Base-by-base conservation (phyloP, 2,113 vertebrate genomes). In the Pelvicachromis taeniatus region DNA sequence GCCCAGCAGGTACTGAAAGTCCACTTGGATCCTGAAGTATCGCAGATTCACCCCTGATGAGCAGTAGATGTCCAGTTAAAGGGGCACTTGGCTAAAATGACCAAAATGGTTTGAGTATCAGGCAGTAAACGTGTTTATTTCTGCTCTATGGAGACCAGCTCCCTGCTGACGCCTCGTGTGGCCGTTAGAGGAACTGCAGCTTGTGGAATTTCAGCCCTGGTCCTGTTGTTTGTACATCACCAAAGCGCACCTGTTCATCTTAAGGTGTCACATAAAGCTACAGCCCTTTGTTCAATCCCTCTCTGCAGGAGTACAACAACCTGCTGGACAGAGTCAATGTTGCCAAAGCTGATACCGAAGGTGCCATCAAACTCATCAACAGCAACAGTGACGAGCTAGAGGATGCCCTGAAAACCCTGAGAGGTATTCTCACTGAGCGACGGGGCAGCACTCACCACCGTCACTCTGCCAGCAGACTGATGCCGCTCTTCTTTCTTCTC, bases 311-410 rank as follows among this genome's bases (percentile, higher is more conserved):
- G 1, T 92, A 95, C 68, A 93, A 93, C 1, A 77, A 94, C 81
- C 94, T 99, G 81, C 84, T 97, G 81, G 96, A 95, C 88, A 96
- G 96, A 86, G 97, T 96, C 83, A 96, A 95, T 50, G 89, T 91
- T 0, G 97, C 98, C 79, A 97, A 96, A 80, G 95, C 84, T 21
- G 85, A 92, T 78, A 96, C 97, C 0, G 95, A 97, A n/a, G 94
- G 88, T 50, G 97, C 97, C 0, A 23, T 98, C 56, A 92, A 81
- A 0, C 90, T 94, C 84, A 97, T 98, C 92, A 95, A 94, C 5
- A 78, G 86, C 87, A 97, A 97, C 78, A 96, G 96, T 70, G 93
- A 96, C 0, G 95, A 97, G 78, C 94, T 99, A 85, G 96, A 98
- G 4, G 92, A 93, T 48, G 95, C 97, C 65, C 93, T 98, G n/a